Percentiles rank a stretch among this genome's conserved stretches.
Evolutionary conservation across 2,797 vertebrate genomes (phyloP).

Genomic region (Propithecus deckenii): DNA sequence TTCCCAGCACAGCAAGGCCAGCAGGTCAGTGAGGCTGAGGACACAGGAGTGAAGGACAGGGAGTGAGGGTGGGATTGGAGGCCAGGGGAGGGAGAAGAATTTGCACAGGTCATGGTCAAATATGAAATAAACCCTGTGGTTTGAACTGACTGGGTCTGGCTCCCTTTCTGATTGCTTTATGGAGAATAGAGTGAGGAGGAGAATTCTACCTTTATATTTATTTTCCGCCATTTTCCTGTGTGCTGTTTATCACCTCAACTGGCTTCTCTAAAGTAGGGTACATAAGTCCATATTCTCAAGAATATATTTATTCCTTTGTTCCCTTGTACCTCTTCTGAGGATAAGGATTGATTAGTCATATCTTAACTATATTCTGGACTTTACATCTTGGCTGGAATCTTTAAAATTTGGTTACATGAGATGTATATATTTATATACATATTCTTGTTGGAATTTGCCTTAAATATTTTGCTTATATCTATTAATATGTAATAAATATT

Average conservation of each 20-base stretch:
- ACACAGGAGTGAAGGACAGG: background rate
- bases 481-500: background rate
- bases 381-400: background rate
- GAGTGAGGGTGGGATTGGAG: accelerated
- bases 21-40: no score
- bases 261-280: background rate
- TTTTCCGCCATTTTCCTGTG: background rate
- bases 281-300: background rate
- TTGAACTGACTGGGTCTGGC: background rate
- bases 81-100: background rate
- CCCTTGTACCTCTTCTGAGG: background rate
- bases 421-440: background rate
- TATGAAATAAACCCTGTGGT: background rate
- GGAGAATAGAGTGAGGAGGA: background rate
- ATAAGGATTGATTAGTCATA: background rate
- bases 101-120: background rate
- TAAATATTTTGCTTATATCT: background rate
- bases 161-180: background rate
- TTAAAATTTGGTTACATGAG: background rate
- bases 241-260: background rate
- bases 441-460: background rate
- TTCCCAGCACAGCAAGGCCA: background rate
- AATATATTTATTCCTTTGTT: background rate
- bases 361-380: background rate
- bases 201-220: background rate